phyloP scores from a whole-genome alignment of 2,888 invertebrate genomes.

The Podabrus alpinus region DNA sequence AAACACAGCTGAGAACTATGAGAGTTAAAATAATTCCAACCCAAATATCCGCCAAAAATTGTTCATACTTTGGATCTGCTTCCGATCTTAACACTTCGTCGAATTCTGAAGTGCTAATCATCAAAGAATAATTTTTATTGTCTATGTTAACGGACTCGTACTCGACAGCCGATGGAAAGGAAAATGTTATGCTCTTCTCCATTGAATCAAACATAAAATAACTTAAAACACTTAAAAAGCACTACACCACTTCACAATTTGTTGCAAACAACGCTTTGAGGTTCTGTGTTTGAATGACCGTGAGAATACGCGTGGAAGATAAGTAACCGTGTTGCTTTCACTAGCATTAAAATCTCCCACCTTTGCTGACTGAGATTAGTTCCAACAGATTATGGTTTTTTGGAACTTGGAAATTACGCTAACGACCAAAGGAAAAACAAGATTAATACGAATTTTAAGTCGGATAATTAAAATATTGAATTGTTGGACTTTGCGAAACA shows the following conservation, averaged over 20 bases:
- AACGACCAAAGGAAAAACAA: neutral
- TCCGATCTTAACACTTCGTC: slow-evolving; percentile 35
- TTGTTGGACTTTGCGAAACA: neutral
- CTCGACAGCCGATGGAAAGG: neutral
- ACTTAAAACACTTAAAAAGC: neutral
- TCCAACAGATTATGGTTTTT: neutral
- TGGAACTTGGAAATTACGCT: neutral
- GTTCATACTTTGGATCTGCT: slow-evolving; percentile 58
- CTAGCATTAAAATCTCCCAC: slow-evolving; percentile 43
- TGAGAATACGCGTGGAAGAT: slow-evolving; percentile 15
- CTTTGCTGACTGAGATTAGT: slow-evolving; percentile 10
- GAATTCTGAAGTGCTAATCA: slow-evolving; percentile 36
- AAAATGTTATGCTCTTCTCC: slow-evolving; percentile 7
- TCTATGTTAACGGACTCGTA: neutral
- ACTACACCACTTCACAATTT: neutral
- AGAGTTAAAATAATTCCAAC: slow-evolving; percentile 65
- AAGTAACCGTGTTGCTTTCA: slow-evolving; percentile 34
- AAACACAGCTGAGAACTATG: slow-evolving; percentile 64
- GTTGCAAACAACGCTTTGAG: neutral
- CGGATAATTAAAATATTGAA: neutral
- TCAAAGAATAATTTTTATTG: slow-evolving; percentile 35
- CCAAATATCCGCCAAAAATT: slow-evolving; percentile 66
- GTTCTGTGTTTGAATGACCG: slow-evolving; percentile 11
- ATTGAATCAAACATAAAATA: neutral
- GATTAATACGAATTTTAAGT: neutral